Percentiles rank a stretch among this genome's conserved stretches.
These are phyloP conservation scores for Synaphobranchus kaupii DNA, from an alignment of 2,797 vertebrate species.

Conservation along the genomic window DNA sequence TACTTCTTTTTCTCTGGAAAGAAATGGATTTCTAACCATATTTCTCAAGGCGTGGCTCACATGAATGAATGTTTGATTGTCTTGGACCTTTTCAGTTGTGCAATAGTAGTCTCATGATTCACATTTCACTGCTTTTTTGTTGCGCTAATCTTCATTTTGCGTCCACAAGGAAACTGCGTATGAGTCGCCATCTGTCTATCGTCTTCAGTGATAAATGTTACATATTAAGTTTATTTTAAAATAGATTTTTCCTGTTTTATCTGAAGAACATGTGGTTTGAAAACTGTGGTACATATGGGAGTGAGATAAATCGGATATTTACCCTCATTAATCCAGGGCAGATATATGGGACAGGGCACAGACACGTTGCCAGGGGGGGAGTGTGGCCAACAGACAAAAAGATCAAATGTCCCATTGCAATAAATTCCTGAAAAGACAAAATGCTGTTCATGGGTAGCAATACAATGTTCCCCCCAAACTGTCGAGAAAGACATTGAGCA, in stretches of 20 bases:
- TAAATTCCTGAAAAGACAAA: slow-evolving; percentile 70
- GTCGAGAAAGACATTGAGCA: neutral
- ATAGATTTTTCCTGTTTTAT: neutral
- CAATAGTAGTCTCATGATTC: neutral
- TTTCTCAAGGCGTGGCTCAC: slow-evolving; percentile 55
- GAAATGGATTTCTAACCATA: neutral
- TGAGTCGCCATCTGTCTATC: neutral
- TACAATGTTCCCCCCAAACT: neutral
- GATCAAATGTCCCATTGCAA: slow-evolving; percentile 89
- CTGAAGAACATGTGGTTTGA: neutral
- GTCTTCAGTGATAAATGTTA: neutral
- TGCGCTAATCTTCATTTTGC: neutral
- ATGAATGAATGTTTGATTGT: neutral
- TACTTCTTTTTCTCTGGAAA: neutral
- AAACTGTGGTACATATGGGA: neutral
- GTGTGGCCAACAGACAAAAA: slow-evolving; percentile 89
- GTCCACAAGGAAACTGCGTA: neutral
- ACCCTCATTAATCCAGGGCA: slow-evolving; percentile 81
- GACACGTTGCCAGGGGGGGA: slow-evolving; percentile 88
- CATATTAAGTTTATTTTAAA: neutral
- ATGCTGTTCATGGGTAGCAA: neutral
- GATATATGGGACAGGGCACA: slow-evolving; percentile 86
- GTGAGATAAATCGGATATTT: slow-evolving; percentile 28
- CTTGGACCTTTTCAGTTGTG: slow-evolving; percentile 4
- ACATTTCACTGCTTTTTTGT: neutral